Percentiles rank a stretch among this genome's conserved stretches.
phyloP scores from a whole-genome alignment of 2,888 invertebrate genomes.

The Ichneumon xanthorius region DNA sequence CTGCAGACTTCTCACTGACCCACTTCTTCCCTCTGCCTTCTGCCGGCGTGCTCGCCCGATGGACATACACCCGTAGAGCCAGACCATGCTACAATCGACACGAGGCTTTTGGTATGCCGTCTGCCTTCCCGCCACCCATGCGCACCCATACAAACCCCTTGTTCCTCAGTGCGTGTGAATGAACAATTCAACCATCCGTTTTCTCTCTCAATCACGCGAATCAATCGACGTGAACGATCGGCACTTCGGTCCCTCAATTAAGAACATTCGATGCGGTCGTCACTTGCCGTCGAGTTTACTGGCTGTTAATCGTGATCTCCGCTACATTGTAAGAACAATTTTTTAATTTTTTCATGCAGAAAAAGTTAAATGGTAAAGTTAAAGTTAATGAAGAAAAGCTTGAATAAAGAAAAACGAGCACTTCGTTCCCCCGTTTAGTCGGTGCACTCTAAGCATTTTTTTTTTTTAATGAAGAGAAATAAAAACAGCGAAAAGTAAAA shows the following conservation, averaged over 20 bases:
- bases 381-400: too few species aligned
- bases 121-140: constrained; percentile 4
- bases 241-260: constrained; percentile 12
- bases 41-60: constrained; percentile 60
- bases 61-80: constrained; percentile 36
- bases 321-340: neutral
- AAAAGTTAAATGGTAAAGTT: too few species aligned
- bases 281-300: neutral
- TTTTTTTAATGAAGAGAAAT: neutral
- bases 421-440: neutral
- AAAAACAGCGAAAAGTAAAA: neutral
- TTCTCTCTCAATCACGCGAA: constrained; percentile 29
- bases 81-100: neutral
- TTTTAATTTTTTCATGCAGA: too few species aligned
- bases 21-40: constrained; percentile 76
- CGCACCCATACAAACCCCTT: neutral
- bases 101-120: constrained; percentile 24
- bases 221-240: constrained; percentile 26
- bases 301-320: neutral
- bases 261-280: neutral
- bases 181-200: constrained; percentile 38
- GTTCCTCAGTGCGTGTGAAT: constrained; percentile 38
- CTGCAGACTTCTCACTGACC: constrained; percentile 83
- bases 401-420: neutral
- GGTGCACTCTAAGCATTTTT: neutral